phyloP scores from a whole-genome alignment of 1,140 invertebrate genomes.

The Triops longicaudatus region DNA sequence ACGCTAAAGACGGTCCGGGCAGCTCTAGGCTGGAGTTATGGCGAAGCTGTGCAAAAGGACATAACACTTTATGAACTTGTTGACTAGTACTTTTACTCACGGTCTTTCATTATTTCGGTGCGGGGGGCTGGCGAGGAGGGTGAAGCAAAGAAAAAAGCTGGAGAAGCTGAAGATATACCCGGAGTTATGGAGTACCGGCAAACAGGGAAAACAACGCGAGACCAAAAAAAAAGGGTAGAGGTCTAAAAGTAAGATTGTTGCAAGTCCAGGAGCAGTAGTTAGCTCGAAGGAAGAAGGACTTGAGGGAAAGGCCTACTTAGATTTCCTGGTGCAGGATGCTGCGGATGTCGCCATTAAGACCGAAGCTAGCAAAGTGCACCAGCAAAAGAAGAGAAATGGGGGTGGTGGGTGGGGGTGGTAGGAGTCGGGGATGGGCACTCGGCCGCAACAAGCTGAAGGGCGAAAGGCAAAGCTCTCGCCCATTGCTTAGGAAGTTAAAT shows the following conservation, averaged over 20 bases:
- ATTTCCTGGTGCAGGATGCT: slow-evolving; percentile 10
- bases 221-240: neutral
- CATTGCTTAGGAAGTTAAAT: neutral
- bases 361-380: neutral
- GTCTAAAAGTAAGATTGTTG: neutral
- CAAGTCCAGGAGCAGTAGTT: neutral
- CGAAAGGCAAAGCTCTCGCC: neutral
- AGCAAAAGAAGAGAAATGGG: too few species aligned
- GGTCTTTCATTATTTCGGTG: neutral
- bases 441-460: neutral
- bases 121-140: too few species aligned
- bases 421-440: neutral
- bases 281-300: neutral
- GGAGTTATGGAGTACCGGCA: too few species aligned
- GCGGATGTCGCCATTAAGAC: slow-evolving; percentile 9
- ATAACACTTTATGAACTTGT: slow-evolving; percentile 5
- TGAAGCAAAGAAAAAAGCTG: too few species aligned
- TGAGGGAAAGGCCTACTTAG: neutral
- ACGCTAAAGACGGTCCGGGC: neutral
- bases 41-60: neutral
- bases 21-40: neutral
- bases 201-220: neutral
- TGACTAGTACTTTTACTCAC: slow-evolving; percentile 7
- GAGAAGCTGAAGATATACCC: too few species aligned
- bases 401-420: too few species aligned